Percentiles rank a stretch among this genome's conserved stretches.
These are phyloP conservation scores for Noctilio leporinus DNA, from an alignment of 2,113 vertebrate genomes.

Conservation along the genomic window DNA sequence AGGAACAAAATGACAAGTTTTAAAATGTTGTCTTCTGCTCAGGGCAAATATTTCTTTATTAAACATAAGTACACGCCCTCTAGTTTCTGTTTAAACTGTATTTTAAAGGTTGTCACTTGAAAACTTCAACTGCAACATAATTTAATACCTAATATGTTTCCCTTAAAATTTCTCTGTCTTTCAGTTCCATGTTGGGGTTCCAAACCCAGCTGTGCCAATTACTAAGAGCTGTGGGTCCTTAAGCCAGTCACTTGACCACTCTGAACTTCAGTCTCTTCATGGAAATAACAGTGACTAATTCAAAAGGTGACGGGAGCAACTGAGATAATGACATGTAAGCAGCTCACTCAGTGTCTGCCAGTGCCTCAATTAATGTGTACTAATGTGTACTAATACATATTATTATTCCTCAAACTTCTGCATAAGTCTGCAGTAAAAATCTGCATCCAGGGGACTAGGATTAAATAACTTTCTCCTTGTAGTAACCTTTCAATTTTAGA, in stretches of 20 bases:
- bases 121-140: conserved; percentile 70
- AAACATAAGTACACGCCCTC: conserved; percentile 72
- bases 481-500: background rate
- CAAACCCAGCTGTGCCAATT: background rate
- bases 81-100: conserved; percentile 65
- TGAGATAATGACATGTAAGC: background rate
- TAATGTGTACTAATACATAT: conserved; percentile 25
- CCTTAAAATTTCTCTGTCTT: background rate
- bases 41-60: conserved; percentile 81
- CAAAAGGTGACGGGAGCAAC: background rate
- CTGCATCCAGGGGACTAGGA: background rate
- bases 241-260: background rate
- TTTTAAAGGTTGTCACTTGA: conserved; percentile 67
- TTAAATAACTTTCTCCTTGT: background rate
- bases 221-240: background rate
- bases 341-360: background rate
- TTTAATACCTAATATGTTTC: conserved; percentile 59
- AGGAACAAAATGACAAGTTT: conserved; percentile 80
- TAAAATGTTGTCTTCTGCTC: conserved; percentile 72
- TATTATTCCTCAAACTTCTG: background rate
- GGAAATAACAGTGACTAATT: background rate
- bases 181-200: background rate
- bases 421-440: conserved; percentile 42
- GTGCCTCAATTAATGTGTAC: conserved; percentile 38
- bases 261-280: background rate